phyloP scores from a whole-genome alignment of 1,140 invertebrate genomes.

The Drosophila kepulauana region DNA sequence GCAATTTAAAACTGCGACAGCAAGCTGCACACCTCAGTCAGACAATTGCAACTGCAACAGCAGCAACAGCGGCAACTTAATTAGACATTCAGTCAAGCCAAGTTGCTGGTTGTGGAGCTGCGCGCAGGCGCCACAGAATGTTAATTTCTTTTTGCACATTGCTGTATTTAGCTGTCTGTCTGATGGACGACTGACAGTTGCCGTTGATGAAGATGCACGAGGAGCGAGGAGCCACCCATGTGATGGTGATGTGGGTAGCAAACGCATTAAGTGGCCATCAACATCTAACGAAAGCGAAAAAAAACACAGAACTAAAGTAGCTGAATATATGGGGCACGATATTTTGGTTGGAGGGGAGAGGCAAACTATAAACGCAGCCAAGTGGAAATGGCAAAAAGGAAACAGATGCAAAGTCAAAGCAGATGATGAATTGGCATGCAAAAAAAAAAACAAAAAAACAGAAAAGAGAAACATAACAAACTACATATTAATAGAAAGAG shows the following conservation, averaged over 20 bases:
- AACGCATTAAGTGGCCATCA: conserved; percentile 26
- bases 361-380: conserved; percentile 37
- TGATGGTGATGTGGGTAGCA: neutral
- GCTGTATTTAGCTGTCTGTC: conserved; percentile 45
- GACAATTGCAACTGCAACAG: conserved; percentile 23
- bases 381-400: conserved; percentile 49
- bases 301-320: conserved; percentile 18
- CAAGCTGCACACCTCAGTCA: conserved; percentile 8
- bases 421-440: conserved; percentile 70
- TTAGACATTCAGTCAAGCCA: conserved; percentile 65
- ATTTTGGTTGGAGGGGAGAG: conserved; percentile 25
- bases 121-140: conserved; percentile 73
- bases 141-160: conserved; percentile 51
- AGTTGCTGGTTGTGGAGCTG: conserved; percentile 8
- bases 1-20: neutral
- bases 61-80: conserved; percentile 54
- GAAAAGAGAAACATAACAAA: conserved; percentile 9
- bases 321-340: conserved; percentile 16
- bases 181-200: conserved; percentile 54
- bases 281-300: conserved; percentile 12
- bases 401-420: conserved; percentile 58
- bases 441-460: neutral
- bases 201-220: conserved; percentile 53
- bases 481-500: conserved; percentile 58
- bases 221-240: neutral